A percentile compares a stretch with the other conserved stretches of the same genome.
Conservation (phyloP, 1,140 invertebrate species). For the Drosophila tristis region DNA sequence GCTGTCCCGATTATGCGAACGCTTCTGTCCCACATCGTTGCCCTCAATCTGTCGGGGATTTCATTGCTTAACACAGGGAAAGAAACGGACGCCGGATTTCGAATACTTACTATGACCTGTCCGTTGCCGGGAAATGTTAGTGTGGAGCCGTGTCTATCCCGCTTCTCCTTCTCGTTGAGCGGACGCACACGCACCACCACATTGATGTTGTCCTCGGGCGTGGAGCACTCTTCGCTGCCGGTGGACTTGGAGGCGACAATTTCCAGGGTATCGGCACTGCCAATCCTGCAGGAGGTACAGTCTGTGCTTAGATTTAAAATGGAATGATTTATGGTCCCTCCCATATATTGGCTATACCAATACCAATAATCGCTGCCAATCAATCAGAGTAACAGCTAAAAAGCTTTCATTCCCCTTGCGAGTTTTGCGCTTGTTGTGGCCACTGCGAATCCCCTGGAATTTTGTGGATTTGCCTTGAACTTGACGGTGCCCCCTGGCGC, state of each 20-base stretch:
- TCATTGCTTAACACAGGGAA: too few relatives aligned
- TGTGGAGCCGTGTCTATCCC: constrained; percentile 86
- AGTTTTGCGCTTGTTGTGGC: constrained; percentile 47
- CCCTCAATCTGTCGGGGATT: constrained; percentile 82
- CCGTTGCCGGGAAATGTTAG: constrained; percentile 92
- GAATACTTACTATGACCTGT: constrained; percentile 88
- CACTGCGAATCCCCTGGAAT: constrained; percentile 39
- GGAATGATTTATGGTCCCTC: not conserved
- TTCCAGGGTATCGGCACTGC: constrained; percentile 81
- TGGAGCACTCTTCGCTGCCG: constrained; percentile 79
- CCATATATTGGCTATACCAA: not conserved
- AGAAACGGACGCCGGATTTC: not conserved
- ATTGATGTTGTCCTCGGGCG: constrained; percentile 91
- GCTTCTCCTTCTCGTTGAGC: constrained; percentile 88
- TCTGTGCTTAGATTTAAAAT: not conserved
- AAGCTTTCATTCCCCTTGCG: constrained; percentile 24
- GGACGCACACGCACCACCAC: constrained; percentile 91
- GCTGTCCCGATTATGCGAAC: constrained; percentile 85
- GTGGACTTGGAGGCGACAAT: constrained; percentile 81
- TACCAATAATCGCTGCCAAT: constrained; percentile 37
- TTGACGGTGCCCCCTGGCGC: constrained; percentile 44
- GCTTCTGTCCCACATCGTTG: constrained; percentile 77
- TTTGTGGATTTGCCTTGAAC: constrained; percentile 69
- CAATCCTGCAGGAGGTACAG: constrained; percentile 60
- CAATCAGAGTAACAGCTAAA: constrained; percentile 27